phyloP scores from a whole-genome alignment of 2,797 vertebrate species.

The Sus cebifrons region DNA sequence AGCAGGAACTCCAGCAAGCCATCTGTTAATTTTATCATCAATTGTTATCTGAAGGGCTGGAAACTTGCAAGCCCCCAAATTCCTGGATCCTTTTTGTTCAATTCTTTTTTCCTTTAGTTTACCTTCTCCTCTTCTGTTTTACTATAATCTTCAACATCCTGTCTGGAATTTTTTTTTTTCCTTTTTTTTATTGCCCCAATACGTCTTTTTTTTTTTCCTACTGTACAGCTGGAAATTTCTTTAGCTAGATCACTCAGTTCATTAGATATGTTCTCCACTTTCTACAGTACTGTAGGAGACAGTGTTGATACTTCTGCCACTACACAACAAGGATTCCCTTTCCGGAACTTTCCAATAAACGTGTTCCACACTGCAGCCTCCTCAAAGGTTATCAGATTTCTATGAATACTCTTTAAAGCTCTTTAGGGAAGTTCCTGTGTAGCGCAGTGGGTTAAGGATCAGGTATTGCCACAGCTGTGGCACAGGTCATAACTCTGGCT shows the following conservation, averaged over 20 bases:
- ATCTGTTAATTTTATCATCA: slow-evolving; percentile 38
- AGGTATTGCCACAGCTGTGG: too few species aligned
- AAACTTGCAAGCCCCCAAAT: slow-evolving; percentile 17
- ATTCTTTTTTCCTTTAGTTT: slow-evolving; percentile 21
- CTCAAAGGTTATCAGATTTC: background rate
- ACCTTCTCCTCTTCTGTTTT: background rate
- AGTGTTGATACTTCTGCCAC: background rate
- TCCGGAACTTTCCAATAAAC: background rate
- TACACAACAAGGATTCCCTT: background rate
- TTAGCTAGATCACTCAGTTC: background rate
- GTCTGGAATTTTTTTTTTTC: background rate
- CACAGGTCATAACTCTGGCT: too few species aligned
- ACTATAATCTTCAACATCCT: slow-evolving; percentile 13
- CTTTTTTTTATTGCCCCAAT: too few species aligned
- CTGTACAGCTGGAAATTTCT: slow-evolving; percentile 4
- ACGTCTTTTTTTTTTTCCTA: too few species aligned
- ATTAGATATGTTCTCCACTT: background rate
- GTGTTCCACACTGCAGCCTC: background rate
- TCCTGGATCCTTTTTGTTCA: background rate
- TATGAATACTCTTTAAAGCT: background rate
- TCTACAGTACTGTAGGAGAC: background rate
- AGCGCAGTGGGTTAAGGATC: too few species aligned
- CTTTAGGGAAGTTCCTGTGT: background rate
- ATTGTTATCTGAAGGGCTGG: slow-evolving; percentile 28
- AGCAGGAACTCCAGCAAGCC: background rate